A percentile compares a stretch with the other conserved stretches of the same genome.
These are phyloP conservation scores for Margarornis squamiger DNA, from an alignment of 2,797 vertebrate genomes.

Conservation along the genomic window DNA sequence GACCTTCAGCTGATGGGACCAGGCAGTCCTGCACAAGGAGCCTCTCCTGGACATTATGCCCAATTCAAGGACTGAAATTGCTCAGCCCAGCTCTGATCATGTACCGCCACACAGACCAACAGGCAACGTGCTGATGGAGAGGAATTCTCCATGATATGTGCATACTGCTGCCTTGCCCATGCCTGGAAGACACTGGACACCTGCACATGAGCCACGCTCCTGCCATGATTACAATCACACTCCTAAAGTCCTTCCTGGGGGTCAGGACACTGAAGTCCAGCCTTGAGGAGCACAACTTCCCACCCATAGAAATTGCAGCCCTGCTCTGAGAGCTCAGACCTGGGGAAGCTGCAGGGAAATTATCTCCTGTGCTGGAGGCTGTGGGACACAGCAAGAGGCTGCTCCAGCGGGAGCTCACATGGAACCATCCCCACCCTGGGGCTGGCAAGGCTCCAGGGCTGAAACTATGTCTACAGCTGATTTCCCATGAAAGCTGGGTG, in stretches of 20 bases:
- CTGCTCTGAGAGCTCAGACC: fast-evolving
- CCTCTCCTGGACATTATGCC: fast-evolving
- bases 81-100: not conserved
- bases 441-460: not conserved
- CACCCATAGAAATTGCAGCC: not conserved
- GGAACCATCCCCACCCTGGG: not conserved
- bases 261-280: not conserved
- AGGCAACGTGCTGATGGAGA: not conserved
- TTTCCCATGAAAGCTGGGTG: fast-evolving
- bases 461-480: not conserved
- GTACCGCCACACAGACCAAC: not conserved
- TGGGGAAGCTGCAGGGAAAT: not conserved
- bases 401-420: fast-evolving
- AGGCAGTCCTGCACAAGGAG: not conserved
- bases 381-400: not conserved
- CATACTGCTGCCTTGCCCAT: not conserved
- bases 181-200: not conserved
- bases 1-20: fast-evolving
- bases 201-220: not conserved
- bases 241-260: not conserved
- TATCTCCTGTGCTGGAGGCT: not conserved
- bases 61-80: not conserved
- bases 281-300: not conserved
- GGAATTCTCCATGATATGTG: fast-evolving
- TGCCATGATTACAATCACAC: not conserved